Conservation (phyloP, 2,113 vertebrate species). For the Cryptomyrus ogoouensis region DNA sequence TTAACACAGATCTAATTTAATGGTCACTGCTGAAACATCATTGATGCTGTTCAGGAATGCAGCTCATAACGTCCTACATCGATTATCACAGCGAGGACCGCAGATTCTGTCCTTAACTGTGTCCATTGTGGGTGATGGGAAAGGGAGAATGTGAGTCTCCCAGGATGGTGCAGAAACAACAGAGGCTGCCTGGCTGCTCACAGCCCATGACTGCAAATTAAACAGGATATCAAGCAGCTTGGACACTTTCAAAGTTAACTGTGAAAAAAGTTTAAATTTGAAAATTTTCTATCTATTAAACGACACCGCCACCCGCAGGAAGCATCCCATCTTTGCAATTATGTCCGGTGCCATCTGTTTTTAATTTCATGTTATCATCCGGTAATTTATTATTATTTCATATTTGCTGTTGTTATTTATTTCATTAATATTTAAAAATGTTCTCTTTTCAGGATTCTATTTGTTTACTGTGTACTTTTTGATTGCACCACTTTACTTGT, state of each 20-base stretch:
- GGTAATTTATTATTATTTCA: neutral
- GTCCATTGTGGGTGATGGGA: neutral
- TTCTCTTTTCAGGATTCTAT: neutral
- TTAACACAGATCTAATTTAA: constrained; percentile 11
- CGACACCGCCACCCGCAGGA: neutral
- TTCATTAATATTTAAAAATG: neutral
- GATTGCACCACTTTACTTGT: neutral
- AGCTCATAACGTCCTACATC: neutral
- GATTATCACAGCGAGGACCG: neutral
- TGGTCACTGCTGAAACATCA: neutral
- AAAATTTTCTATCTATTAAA: neutral
- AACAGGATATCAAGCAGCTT: neutral
- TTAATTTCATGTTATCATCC: neutral
- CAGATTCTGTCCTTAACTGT: neutral
- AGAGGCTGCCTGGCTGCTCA: neutral
- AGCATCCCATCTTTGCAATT: neutral
- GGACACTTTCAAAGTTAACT: neutral
- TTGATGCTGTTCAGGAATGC: neutral
- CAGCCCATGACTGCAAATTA: neutral
- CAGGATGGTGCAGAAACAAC: neutral
- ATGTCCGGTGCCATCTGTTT: neutral
- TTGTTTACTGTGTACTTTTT: neutral
- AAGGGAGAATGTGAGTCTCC: neutral
- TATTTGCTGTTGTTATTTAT: neutral
- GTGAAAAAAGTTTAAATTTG: neutral